Percentiles rank a stretch among this genome's conserved stretches.
These are phyloP conservation scores for Apantesis nais DNA, from an alignment of 2,888 invertebrate genomes.

Conservation along the genomic window DNA sequence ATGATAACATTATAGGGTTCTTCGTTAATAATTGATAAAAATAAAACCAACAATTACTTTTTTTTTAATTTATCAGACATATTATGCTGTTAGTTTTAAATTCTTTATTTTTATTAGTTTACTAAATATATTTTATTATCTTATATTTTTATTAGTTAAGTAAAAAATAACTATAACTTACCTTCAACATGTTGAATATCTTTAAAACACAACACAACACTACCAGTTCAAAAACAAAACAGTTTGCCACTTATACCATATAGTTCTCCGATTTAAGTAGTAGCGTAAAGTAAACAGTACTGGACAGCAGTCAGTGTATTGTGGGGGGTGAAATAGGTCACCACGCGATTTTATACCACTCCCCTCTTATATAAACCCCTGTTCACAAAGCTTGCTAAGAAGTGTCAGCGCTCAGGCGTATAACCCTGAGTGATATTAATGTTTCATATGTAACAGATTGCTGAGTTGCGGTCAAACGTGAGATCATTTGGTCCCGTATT, in stretches of 20 bases:
- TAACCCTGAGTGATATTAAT: background rate
- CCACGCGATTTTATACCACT: slow-evolving; percentile 65
- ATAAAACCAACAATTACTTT: background rate
- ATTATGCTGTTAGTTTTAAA: background rate
- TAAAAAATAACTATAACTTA: slow-evolving; percentile 27
- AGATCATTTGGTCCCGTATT: background rate
- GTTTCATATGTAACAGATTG: background rate
- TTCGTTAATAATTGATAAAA: background rate
- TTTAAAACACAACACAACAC: slow-evolving; percentile 41
- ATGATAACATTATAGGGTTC: background rate
- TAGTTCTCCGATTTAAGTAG: slow-evolving; percentile 4
- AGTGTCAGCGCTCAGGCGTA: background rate
- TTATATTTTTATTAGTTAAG: background rate
- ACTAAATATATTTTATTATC: background rate
- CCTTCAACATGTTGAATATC: slow-evolving; percentile 53
- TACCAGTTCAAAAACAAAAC: slow-evolving; percentile 16
- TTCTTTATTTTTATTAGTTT: background rate
- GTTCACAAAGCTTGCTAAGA: background rate
- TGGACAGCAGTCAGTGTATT: slow-evolving; percentile 56
- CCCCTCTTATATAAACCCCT: slow-evolving; percentile 59
- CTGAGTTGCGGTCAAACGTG: background rate
- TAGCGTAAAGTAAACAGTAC: slow-evolving; percentile 28
- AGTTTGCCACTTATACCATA: slow-evolving; percentile 15
- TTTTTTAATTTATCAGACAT: background rate
- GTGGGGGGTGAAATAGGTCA: slow-evolving; percentile 80